phyloP scores from a whole-genome alignment of 2,888 invertebrate species.

The Bembecia ichneumoniformis region DNA sequence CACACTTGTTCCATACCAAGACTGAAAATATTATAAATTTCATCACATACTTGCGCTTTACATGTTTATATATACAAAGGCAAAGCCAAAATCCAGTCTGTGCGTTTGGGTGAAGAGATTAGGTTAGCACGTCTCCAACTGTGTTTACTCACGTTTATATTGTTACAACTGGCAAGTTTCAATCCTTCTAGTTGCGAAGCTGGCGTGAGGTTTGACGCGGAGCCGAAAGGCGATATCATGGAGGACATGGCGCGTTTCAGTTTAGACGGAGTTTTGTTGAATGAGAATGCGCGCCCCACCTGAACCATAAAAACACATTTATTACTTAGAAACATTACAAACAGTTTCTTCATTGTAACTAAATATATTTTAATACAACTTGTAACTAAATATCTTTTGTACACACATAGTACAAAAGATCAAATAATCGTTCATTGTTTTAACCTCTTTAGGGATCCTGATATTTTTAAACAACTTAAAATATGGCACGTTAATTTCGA shows the following conservation, averaged over 20 bases:
- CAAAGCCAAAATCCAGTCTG: background rate
- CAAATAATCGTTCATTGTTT: too few species aligned
- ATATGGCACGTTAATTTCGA: too few species aligned
- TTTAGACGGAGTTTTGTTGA: slow-evolving; percentile 95
- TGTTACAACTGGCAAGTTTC: slow-evolving; percentile 88
- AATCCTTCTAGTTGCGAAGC: slow-evolving; percentile 88
- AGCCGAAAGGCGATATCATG: slow-evolving; percentile 93
- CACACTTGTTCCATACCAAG: too few species aligned
- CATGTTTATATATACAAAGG: background rate
- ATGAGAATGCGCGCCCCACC: slow-evolving; percentile 94
- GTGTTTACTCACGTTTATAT: slow-evolving; percentile 80
- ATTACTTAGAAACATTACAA: background rate
- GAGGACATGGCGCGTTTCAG: slow-evolving; percentile 94
- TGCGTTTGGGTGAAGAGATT: background rate
- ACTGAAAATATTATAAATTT: too few species aligned
- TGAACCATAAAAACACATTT: slow-evolving; percentile 18
- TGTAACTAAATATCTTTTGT: background rate
- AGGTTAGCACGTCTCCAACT: background rate
- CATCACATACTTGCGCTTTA: too few species aligned
- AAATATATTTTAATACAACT: background rate
- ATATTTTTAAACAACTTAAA: too few species aligned
- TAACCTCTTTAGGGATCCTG: too few species aligned
- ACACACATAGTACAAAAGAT: background rate
- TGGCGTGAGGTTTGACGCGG: slow-evolving; percentile 86
- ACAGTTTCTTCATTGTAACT: too few species aligned